Evolutionary conservation across 2,797 vertebrate genomes (phyloP).

Genomic region (Champsocephalus gunnari): DNA sequence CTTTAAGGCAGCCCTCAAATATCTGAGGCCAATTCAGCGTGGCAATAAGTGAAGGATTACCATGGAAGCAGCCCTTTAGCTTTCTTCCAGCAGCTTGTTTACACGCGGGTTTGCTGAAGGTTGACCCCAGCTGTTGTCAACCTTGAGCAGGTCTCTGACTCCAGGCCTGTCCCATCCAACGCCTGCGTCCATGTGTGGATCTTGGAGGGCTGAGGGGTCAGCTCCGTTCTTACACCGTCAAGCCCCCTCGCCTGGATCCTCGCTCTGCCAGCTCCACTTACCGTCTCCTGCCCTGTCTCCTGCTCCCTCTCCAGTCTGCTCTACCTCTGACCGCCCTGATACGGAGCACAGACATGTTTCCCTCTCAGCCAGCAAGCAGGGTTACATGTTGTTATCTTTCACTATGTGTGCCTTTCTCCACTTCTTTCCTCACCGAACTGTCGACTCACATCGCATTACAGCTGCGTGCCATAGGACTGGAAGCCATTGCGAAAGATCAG

Average conservation of each 20-base stretch:
- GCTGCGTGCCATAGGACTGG: slow-evolving; percentile 77
- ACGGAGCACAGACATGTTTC: slow-evolving; percentile 72
- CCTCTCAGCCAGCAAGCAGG: slow-evolving; percentile 75
- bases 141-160: slow-evolving; percentile 84
- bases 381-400: slow-evolving; percentile 75
- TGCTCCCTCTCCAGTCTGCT: slow-evolving; percentile 70
- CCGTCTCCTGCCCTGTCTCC: slow-evolving; percentile 74
- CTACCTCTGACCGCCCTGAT: slow-evolving; percentile 75
- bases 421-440: slow-evolving; percentile 67
- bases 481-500: slow-evolving; percentile 84
- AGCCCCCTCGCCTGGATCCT: slow-evolving; percentile 78
- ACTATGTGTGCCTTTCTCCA: slow-evolving; percentile 71
- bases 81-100: slow-evolving; percentile 79
- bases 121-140: slow-evolving; percentile 81
- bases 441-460: slow-evolving; percentile 85
- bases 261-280: slow-evolving; percentile 82
- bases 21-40: slow-evolving; percentile 62
- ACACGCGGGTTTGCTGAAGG: slow-evolving; percentile 69
- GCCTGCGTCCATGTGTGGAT: slow-evolving; percentile 79
- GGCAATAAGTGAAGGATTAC: slow-evolving; percentile 77
- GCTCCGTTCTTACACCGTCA: slow-evolving; percentile 76
- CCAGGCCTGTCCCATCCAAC: slow-evolving; percentile 75
- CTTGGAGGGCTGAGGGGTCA: slow-evolving; percentile 78
- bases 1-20: slow-evolving; percentile 67
- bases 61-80: slow-evolving; percentile 75